Conservation (phyloP, 2,888 invertebrate species). For the Thera obeliscata region DNA sequence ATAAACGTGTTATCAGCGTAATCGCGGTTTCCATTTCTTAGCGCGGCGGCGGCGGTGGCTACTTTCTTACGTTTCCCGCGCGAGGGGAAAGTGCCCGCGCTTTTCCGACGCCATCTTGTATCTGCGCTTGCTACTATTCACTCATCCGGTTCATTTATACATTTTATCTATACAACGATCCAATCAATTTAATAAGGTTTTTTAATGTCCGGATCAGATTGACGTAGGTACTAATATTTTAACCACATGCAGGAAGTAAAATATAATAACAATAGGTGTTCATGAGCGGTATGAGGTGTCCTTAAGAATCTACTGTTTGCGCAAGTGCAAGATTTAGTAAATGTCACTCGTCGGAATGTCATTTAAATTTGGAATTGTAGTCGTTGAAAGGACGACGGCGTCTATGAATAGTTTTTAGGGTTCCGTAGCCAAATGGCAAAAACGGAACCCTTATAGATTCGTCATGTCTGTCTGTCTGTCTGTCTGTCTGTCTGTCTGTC, state of each 20-base stretch:
- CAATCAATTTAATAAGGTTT: neutral
- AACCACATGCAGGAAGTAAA: constrained; percentile 10
- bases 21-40: constrained; percentile 82
- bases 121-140: constrained; percentile 48
- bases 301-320: constrained; percentile 5
- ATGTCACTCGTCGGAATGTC: constrained; percentile 3
- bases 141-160: constrained; percentile 39
- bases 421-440: too few relatives aligned
- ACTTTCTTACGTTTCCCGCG: constrained; percentile 83
- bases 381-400: neutral
- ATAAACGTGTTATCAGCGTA: constrained; percentile 73
- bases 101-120: constrained; percentile 82
- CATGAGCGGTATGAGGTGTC: neutral
- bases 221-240: constrained; percentile 7
- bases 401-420: neutral
- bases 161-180: neutral
- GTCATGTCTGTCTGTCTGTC: too few relatives aligned
- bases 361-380: constrained; percentile 6
- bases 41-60: constrained; percentile 50
- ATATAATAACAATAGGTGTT: neutral
- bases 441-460: too few relatives aligned
- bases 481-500: too few relatives aligned
- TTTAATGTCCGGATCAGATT: neutral
- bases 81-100: constrained; percentile 80
- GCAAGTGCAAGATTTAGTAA: constrained; percentile 6